phyloP scores from a whole-genome alignment of 1,140 invertebrate genomes.

The Drosophila elegans region DNA sequence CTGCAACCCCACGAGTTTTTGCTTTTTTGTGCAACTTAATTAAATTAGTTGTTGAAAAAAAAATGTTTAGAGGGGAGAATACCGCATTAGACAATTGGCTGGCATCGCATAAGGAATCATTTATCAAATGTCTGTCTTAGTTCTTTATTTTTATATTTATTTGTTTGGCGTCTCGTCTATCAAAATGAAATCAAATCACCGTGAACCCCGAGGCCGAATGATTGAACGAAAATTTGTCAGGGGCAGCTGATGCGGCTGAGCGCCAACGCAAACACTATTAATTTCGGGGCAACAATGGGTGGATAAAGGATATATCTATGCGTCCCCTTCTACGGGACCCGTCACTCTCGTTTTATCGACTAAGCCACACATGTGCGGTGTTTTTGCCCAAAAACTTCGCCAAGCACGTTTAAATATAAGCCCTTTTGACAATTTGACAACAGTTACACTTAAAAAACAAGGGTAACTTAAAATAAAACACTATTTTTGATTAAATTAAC shows the following conservation, averaged over 20 bases:
- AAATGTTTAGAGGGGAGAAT: slow-evolving; percentile 10
- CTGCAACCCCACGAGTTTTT: slow-evolving; percentile 24
- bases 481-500: too few relatives aligned
- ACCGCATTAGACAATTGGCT: slow-evolving; percentile 52
- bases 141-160: background rate
- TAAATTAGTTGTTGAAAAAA: slow-evolving; percentile 46
- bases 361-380: slow-evolving; percentile 30
- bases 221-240: slow-evolving; percentile 81
- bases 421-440: slow-evolving; percentile 57
- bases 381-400: slow-evolving; percentile 17
- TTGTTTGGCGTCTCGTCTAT: slow-evolving; percentile 21
- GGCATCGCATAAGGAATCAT: slow-evolving; percentile 15
- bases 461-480: too few relatives aligned
- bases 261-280: slow-evolving; percentile 61
- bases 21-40: slow-evolving; percentile 59
- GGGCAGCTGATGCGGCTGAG: slow-evolving; percentile 42
- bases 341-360: slow-evolving; percentile 30
- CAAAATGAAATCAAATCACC: slow-evolving; percentile 46
- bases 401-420: slow-evolving; percentile 34
- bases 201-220: slow-evolving; percentile 54
- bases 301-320: slow-evolving; percentile 11
- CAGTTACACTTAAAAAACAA: too few relatives aligned
- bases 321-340: background rate
- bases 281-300: slow-evolving; percentile 45
- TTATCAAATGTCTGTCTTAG: slow-evolving; percentile 21